phyloP scores from a whole-genome alignment of 2,113 vertebrate species.

The Pao palembangensis region DNA sequence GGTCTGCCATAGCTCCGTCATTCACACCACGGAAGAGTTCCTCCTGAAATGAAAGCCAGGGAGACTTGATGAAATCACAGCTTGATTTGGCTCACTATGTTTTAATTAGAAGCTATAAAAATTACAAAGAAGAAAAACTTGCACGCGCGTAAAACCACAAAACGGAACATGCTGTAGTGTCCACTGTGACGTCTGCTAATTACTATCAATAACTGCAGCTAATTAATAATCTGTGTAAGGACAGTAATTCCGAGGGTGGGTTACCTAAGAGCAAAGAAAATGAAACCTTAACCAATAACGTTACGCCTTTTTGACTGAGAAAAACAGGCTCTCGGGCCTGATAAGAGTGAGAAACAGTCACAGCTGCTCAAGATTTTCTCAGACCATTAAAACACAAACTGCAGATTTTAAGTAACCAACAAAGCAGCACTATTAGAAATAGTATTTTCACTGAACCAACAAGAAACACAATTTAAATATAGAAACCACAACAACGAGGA shows the following conservation, averaged over 20 bases:
- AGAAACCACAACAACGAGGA: background rate
- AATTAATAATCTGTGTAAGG: too few relatives aligned
- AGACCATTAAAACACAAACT: constrained; percentile 4
- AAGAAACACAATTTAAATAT: background rate
- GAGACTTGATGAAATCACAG: background rate
- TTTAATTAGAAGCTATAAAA: background rate
- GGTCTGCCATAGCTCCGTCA: constrained; percentile 94
- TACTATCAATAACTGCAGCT: too few relatives aligned
- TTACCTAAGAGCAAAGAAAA: background rate
- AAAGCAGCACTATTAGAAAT: background rate
- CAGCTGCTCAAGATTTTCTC: constrained; percentile 1
- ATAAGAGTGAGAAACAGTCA: background rate
- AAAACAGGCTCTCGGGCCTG: background rate
- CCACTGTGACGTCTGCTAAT: too few relatives aligned
- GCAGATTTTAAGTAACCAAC: background rate
- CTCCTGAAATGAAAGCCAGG: constrained; percentile 48
- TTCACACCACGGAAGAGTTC: constrained; percentile 77
- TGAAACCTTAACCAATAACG: background rate
- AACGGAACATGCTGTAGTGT: too few relatives aligned
- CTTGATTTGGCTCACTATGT: too few relatives aligned
- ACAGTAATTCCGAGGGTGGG: background rate
- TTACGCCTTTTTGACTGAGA: background rate
- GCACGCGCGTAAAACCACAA: background rate
- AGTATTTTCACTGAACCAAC: too few relatives aligned
- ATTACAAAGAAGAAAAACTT: background rate